Percentiles rank a stretch among this genome's conserved stretches.
Evolutionary conservation across 2,797 vertebrate species (phyloP).

Genomic region (Dendrocincla fuliginosa): DNA sequence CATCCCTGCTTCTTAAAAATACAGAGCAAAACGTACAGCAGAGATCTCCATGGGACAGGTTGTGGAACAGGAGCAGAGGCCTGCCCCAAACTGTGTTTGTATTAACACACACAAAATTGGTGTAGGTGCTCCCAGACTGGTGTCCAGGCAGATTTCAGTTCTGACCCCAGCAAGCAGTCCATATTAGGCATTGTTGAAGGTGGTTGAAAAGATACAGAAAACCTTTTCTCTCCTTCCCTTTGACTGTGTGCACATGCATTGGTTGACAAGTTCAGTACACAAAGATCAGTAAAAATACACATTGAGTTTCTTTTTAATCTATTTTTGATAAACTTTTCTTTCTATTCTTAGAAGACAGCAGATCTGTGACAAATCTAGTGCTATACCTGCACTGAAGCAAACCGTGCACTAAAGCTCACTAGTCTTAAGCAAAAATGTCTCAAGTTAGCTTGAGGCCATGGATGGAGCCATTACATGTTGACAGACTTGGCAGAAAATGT

Average conservation of each 20-base stretch:
- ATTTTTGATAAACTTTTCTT: not conserved
- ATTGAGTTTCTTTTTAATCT: not conserved
- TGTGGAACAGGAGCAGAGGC: not conserved
- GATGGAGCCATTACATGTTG: not conserved
- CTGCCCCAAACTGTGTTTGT: not conserved
- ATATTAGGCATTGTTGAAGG: not conserved
- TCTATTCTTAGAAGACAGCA: not conserved
- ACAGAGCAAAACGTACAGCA: not conserved
- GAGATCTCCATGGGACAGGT: rapidly evolving
- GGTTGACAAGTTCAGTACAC: not conserved
- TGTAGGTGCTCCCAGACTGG: not conserved
- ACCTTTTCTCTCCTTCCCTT: not conserved
- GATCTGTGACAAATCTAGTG: not conserved
- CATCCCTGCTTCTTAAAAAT: not conserved
- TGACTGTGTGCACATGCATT: not conserved
- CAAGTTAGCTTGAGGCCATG: not conserved
- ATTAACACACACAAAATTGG: not conserved
- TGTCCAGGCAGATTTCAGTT: not conserved
- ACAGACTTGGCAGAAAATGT: not conserved
- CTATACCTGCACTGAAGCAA: not conserved
- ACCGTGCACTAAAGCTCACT: not conserved
- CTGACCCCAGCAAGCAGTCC: not conserved
- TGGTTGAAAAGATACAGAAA: not conserved
- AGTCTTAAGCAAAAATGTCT: not conserved
- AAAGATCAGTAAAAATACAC: slow-evolving; percentile 12